phyloP scores from a whole-genome alignment of 1,140 invertebrate genomes.

The Lasaia peninsularis region DNA sequence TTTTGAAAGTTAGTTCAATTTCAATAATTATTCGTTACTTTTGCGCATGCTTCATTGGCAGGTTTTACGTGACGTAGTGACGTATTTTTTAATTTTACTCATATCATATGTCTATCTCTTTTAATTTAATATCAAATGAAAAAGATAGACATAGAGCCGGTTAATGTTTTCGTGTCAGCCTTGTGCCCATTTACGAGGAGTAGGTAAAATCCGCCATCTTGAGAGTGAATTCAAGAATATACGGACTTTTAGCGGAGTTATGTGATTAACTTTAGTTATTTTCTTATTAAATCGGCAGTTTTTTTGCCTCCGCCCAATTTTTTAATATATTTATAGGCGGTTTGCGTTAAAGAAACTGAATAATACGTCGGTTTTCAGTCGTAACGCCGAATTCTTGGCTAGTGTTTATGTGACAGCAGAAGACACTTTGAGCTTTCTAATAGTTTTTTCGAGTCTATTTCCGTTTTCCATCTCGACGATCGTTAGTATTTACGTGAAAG shows the following conservation, averaged over 20 bases:
- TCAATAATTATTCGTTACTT: slow-evolving; percentile 36
- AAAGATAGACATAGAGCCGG: slow-evolving; percentile 70
- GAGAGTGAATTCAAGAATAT: slow-evolving; percentile 77
- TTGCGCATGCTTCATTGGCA: slow-evolving; percentile 71
- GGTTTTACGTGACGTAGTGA: slow-evolving; percentile 68
- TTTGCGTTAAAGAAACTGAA: slow-evolving; percentile 51
- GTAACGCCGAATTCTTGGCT: slow-evolving; percentile 70
- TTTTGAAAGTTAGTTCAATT: slow-evolving; percentile 25
- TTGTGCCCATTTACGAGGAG: slow-evolving; percentile 76
- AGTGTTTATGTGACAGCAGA: slow-evolving; percentile 77
- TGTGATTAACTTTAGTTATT: slow-evolving; percentile 69
- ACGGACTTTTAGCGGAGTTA: slow-evolving; percentile 71
- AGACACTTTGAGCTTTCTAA: slow-evolving; percentile 76
- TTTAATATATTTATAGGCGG: slow-evolving; percentile 37
- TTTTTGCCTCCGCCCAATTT: slow-evolving; percentile 46
- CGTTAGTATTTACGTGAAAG: slow-evolving; percentile 70
- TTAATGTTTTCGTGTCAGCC: slow-evolving; percentile 77
- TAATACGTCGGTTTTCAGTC: slow-evolving; percentile 46
- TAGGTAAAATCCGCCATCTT: slow-evolving; percentile 78
- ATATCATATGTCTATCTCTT: slow-evolving; percentile 67
- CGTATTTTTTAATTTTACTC: slow-evolving; percentile 56
- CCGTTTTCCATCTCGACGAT: slow-evolving; percentile 71
- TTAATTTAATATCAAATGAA: slow-evolving; percentile 56
- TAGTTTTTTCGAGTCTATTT: slow-evolving; percentile 76
- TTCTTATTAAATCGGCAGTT: slow-evolving; percentile 69